Evolutionary conservation across 2,888 invertebrate species (phyloP), one percentile per base, ranked within the genome.

Genomic region (Sphecodes monilicornis): DNA sequence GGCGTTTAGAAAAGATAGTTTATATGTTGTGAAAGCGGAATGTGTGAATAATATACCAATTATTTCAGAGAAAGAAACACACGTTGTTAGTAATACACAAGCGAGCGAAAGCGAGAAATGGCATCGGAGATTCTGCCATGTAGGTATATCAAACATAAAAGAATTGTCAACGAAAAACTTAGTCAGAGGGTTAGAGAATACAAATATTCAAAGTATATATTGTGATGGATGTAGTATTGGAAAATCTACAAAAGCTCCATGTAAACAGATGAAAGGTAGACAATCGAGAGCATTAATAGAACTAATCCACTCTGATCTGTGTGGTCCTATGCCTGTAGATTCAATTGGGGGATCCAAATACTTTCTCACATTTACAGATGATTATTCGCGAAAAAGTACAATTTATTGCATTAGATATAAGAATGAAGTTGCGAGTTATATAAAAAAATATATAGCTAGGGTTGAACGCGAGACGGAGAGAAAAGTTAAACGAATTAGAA

Each of bases 231-330:
- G 79, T 54, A 68, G 72, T 29, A 72, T 76, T 1, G 76, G 50
- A 16, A 82, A 82, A 50, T 74, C 82, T 3, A 66, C 43, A 54
- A 78, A 78, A 50, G 75, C 75, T 11, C 78, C 78, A n/a, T 82
- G 81, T 41, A 73, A 73, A 16, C 32, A 39, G 3, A 16, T 73
- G 13, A 39, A 54, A 32, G 5, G 13, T 73, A 74, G 39, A 5
- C 74, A 60, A 60, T 60, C 57, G 2, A 41, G 41, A 74, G 11
- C 16, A 5, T n/a, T 57, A 60, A 22, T 74, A 26, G 43, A 74
- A 41, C 29, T 74, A 22, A 11, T 64, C 2, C 74, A 74, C 32
- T 71, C 71, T 22, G 71, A 71, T 22, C 36, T 71, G 10, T 71
- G 71, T 29, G 71, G 71, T 29, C 74, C 60, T 18, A 11, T 74